These are phyloP conservation scores for Meiosimyza decipiens DNA, from an alignment of 2,888 invertebrate species.

Conservation along the genomic window DNA sequence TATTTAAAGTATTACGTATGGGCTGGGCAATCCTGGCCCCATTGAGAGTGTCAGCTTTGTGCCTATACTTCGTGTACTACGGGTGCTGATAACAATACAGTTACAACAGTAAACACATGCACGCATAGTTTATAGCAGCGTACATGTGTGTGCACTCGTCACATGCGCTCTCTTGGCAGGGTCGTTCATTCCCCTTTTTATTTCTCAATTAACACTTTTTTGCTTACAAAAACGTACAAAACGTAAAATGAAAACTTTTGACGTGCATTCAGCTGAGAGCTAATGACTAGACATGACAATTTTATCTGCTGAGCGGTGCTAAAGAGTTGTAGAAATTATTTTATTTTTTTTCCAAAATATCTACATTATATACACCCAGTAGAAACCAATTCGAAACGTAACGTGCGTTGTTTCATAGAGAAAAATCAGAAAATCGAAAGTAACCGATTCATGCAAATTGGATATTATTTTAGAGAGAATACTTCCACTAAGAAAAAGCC, in stretches of 20 bases:
- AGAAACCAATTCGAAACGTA: not conserved
- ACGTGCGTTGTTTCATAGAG: no score
- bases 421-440: no score
- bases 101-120: not conserved
- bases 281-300: slow-evolving; percentile 26
- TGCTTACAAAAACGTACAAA: slow-evolving; percentile 8
- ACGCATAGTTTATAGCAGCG: no score
- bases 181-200: slow-evolving; percentile 36
- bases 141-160: no score
- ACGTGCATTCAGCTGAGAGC: slow-evolving; percentile 19
- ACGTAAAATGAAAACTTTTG: slow-evolving; percentile 15
- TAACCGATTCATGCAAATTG: no score
- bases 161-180: slow-evolving; percentile 28
- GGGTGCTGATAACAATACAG: slow-evolving; percentile 9
- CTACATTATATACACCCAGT: slow-evolving; percentile 5
- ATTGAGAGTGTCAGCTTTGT: no score
- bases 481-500: no score
- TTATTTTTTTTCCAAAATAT: not conserved
- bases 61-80: not conserved
- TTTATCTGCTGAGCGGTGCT: slow-evolving; percentile 4
- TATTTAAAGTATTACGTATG: no score
- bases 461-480: no score
- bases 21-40: no score
- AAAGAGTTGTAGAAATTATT: not conserved
- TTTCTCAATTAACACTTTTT: slow-evolving; percentile 31